Evolutionary conservation across 2,888 invertebrate species (phyloP).

Genomic region (Panorpa germanica): DNA sequence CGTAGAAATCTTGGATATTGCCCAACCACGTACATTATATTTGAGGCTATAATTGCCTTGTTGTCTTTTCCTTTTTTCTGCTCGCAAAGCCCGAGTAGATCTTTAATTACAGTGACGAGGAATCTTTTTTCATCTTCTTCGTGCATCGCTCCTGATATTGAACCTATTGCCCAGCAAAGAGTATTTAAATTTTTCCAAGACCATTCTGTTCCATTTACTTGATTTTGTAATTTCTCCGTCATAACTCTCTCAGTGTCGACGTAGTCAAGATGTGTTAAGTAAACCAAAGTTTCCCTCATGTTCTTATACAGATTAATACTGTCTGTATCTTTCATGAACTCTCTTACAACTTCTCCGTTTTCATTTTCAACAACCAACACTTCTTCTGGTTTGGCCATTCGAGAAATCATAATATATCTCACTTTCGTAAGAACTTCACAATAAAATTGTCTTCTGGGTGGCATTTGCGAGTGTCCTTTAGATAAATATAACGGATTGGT

Average conservation of each 20-base stretch:
- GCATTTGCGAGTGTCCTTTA: slow-evolving; percentile 20
- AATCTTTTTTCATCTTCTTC: slow-evolving; percentile 99
- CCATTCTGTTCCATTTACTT: slow-evolving; percentile 97
- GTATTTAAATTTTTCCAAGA: slow-evolving; percentile 99
- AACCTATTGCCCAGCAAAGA: slow-evolving; percentile 98
- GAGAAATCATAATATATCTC: slow-evolving; percentile 93
- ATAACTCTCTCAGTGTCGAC: slow-evolving; percentile 95
- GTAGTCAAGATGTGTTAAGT: slow-evolving; percentile 96
- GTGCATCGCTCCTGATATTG: slow-evolving; percentile 96
- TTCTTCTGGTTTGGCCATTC: slow-evolving; percentile 99
- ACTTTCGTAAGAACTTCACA: slow-evolving; percentile 70
- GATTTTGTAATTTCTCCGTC: slow-evolving; percentile 96
- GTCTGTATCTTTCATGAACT: slow-evolving; percentile 99
- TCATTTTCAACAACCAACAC: slow-evolving; percentile 99
- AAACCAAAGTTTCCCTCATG: slow-evolving; percentile 95
- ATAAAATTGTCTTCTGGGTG: slow-evolving; percentile 50
- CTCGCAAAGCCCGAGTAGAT: slow-evolving; percentile 90
- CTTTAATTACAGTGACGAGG: slow-evolving; percentile 96
- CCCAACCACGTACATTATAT: slow-evolving; percentile 99
- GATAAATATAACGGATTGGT: slow-evolving; percentile 26
- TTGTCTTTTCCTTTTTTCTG: slow-evolving; percentile 99
- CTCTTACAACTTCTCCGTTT: slow-evolving; percentile 96
- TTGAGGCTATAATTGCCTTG: slow-evolving; percentile 98
- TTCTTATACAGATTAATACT: slow-evolving; percentile 98
- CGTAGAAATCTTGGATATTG: slow-evolving; percentile 96